These are phyloP conservation scores for Notechis scutatus DNA, from an alignment of 2,113 vertebrate species.

Conservation along the genomic window DNA sequence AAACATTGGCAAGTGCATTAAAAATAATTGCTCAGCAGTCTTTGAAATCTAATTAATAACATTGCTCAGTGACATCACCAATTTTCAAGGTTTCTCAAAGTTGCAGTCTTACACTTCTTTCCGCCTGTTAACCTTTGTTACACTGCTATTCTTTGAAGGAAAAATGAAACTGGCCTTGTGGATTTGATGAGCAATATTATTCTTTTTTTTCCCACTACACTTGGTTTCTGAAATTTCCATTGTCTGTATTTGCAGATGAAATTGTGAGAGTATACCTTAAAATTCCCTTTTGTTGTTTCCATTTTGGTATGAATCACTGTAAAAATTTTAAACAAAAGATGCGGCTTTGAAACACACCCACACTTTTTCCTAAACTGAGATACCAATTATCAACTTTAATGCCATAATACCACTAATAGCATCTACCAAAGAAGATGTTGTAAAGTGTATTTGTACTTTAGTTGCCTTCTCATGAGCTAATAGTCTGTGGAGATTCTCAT, in stretches of 20 bases:
- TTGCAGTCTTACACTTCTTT: not conserved
- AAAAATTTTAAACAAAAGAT: not conserved
- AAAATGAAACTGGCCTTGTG: slow-evolving; percentile 33
- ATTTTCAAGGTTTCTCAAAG: slow-evolving; percentile 31
- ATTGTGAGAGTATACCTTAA: not conserved
- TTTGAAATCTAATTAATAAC: slow-evolving; percentile 22
- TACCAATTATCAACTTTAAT: not conserved
- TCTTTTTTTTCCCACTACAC: not conserved
- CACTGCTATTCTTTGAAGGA: not conserved
- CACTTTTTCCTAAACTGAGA: not conserved
- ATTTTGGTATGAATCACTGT: not conserved
- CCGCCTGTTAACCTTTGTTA: not conserved
- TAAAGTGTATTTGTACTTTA: not conserved
- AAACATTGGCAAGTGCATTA: slow-evolving; percentile 9
- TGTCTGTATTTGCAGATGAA: not conserved
- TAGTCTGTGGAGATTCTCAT: not conserved
- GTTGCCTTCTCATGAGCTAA: not conserved
- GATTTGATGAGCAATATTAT: slow-evolving; percentile 18
- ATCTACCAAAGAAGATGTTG: not conserved
- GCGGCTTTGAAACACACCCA: not conserved
- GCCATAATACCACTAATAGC: not conserved
- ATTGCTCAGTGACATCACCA: slow-evolving; percentile 20
- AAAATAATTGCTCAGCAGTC: slow-evolving; percentile 13
- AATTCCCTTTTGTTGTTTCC: accelerated
- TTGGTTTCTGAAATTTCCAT: slow-evolving; percentile 1